A percentile compares a stretch with the other conserved stretches of the same genome.
Conservation (phyloP, 1,140 invertebrate genomes). For the Neotoxoptera formosana region DNA sequence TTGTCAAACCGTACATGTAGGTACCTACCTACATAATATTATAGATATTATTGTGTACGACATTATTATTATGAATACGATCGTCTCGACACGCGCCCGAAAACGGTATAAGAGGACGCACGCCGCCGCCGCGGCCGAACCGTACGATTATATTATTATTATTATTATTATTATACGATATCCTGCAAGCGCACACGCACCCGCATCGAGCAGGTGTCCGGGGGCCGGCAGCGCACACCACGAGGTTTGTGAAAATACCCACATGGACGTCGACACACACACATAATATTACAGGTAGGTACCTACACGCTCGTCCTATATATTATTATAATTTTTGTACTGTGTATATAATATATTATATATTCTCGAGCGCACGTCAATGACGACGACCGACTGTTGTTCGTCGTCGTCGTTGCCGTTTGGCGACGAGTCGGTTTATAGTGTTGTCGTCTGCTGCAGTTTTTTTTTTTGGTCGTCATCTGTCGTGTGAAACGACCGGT, state of each 20-base stretch:
- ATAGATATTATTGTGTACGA: not conserved
- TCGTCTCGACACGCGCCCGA: not conserved
- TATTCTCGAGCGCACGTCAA: too few relatives aligned
- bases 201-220: slow-evolving; percentile 26
- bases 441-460: not conserved
- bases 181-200: not conserved
- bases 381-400: not conserved
- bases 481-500: not conserved
- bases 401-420: not conserved
- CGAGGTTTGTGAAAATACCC: slow-evolving; percentile 5
- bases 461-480: not conserved
- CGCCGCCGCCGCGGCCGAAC: not conserved
- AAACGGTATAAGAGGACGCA: not conserved
- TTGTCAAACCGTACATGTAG: not conserved
- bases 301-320: not conserved
- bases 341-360: too few relatives aligned
- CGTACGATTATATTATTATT: not conserved
- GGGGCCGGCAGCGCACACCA: not conserved
- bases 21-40: not conserved
- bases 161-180: not conserved
- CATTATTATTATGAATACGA: not conserved
- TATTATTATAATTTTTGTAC: not conserved
- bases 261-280: not conserved
- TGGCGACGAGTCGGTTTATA: not conserved
- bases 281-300: not conserved